These are phyloP conservation scores for Pholis gunnellus DNA, from an alignment of 2,113 vertebrate species.

Conservation along the genomic window DNA sequence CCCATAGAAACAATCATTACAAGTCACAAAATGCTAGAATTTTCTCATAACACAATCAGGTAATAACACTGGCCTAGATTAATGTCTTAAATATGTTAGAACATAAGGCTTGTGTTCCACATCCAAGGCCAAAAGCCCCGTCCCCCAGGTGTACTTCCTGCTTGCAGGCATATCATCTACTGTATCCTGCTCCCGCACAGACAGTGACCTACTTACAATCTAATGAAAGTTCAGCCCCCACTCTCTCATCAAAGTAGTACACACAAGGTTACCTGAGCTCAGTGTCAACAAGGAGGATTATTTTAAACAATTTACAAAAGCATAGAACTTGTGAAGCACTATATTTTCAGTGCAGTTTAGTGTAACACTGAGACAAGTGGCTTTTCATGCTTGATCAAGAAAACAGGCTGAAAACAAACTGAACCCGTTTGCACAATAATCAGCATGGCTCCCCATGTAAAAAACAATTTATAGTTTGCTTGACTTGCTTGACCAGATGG, in stretches of 20 bases:
- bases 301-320: constrained; percentile 13
- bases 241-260: constrained; percentile 49
- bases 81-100: constrained; percentile 30
- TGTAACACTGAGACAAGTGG: not conserved
- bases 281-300: constrained; percentile 31
- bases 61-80: constrained; percentile 34
- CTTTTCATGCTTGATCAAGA: constrained; percentile 2
- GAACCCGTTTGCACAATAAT: not conserved
- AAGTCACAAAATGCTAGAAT: not conserved
- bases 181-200: constrained; percentile 48
- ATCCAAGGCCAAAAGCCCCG: constrained; percentile 23
- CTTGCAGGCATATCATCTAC: constrained; percentile 46
- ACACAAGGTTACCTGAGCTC: constrained; percentile 63
- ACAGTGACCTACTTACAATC: constrained; percentile 72
- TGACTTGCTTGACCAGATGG: constrained; percentile 10
- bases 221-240: constrained; percentile 57
- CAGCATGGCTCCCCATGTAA: not conserved
- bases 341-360: not conserved
- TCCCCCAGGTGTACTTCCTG: constrained; percentile 39
- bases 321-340: not conserved
- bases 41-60: not conserved
- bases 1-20: not conserved
- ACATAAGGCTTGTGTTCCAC: constrained; percentile 27
- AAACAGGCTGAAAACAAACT: constrained; percentile 11
- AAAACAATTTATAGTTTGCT: not conserved